Evolutionary conservation across 2,797 vertebrate species (phyloP).

Genomic region (Gambelia wislizenii): DNA sequence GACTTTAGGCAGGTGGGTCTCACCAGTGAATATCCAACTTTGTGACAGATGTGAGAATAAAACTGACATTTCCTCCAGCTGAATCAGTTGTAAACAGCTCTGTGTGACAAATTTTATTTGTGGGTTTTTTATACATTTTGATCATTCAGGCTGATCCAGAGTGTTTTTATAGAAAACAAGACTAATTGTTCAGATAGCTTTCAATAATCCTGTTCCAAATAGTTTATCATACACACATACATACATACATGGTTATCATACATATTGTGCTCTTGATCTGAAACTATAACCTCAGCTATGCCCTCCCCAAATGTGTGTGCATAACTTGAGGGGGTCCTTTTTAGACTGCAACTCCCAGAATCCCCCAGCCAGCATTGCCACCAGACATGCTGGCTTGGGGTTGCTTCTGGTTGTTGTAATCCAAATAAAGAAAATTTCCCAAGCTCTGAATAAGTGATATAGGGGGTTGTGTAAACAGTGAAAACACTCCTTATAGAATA

Average conservation of each 20-base stretch:
- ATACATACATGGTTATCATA: too few relatives aligned
- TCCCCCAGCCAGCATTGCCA: neutral
- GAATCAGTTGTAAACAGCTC: constrained; percentile 31
- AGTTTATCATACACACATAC: neutral
- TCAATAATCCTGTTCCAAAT: neutral
- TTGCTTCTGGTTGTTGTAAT: too few relatives aligned
- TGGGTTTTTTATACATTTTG: constrained; percentile 40
- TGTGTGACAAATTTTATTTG: constrained; percentile 33
- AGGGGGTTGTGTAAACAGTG: too few relatives aligned
- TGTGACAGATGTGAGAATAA: constrained; percentile 19
- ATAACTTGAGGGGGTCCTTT: too few relatives aligned
- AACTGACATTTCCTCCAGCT: constrained; percentile 36
- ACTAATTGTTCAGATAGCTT: neutral
- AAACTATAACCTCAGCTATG: neutral
- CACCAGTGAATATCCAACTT: neutral
- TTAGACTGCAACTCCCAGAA: neutral
- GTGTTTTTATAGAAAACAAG: neutral
- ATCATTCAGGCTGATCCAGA: constrained; percentile 50
- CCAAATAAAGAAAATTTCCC: too few relatives aligned
- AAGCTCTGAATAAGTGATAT: neutral
- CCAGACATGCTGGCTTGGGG: too few relatives aligned
- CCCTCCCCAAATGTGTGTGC: neutral
- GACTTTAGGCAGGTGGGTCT: neutral
- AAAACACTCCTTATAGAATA: too few relatives aligned
- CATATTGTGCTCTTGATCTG: neutral